Percentiles rank a stretch among this genome's conserved stretches.
phyloP scores from a whole-genome alignment of 2,888 invertebrate species.

The Barypeithes pellucidus region DNA sequence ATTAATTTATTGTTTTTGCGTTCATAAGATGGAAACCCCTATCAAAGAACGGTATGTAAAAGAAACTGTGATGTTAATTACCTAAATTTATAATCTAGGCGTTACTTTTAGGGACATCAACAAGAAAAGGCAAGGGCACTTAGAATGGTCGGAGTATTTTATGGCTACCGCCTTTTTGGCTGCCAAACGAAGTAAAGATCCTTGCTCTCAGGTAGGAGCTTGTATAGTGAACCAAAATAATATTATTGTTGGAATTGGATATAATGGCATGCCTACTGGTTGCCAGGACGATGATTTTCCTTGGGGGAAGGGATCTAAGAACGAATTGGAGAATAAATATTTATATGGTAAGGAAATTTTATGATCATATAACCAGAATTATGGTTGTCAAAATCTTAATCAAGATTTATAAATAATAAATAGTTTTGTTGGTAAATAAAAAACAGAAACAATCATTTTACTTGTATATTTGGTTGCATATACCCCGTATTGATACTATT shows the following conservation, averaged over 20 bases:
- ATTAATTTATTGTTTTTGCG: constrained; percentile 6
- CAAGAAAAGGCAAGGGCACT: constrained; percentile 77
- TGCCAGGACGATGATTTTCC: constrained; percentile 92
- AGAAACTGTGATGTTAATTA: background rate
- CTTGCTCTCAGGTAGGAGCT: constrained; percentile 94
- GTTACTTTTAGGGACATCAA: constrained; percentile 56
- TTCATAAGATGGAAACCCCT: constrained; percentile 22
- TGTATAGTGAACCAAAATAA: constrained; percentile 92
- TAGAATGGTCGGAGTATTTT: constrained; percentile 95
- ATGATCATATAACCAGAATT: background rate
- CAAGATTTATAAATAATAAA: too few relatives aligned
- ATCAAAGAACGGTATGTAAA: constrained; percentile 4
- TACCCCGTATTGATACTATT: background rate
- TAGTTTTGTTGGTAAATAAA: constrained; percentile 5
- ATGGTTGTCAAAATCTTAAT: background rate
- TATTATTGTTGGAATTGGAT: constrained; percentile 93
- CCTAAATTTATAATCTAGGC: background rate
- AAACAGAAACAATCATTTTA: background rate
- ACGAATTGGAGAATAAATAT: constrained; percentile 83
- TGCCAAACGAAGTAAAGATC: constrained; percentile 96
- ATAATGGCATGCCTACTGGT: constrained; percentile 96
- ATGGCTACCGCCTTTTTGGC: constrained; percentile 95
- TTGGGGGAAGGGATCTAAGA: constrained; percentile 82
- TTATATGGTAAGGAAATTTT: constrained; percentile 80
- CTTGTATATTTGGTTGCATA: constrained; percentile 21